Evolutionary conservation across 2,113 vertebrate genomes (phyloP).

Genomic region (Pardalotus punctatus): DNA sequence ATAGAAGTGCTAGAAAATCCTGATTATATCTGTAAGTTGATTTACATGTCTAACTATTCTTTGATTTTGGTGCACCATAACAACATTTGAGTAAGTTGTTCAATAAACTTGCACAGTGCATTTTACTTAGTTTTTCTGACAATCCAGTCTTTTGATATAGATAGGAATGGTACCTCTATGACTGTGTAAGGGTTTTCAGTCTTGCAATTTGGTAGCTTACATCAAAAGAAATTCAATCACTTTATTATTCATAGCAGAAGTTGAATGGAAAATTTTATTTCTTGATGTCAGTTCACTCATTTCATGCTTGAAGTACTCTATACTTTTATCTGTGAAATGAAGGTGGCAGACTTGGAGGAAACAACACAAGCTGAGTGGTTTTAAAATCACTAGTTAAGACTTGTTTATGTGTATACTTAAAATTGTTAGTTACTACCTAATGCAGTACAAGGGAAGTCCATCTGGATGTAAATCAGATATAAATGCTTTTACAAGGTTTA

Average conservation of each 20-base stretch:
- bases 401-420: neutral
- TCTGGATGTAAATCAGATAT: neutral
- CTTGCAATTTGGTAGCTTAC: neutral
- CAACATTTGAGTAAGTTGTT: neutral
- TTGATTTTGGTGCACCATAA: neutral
- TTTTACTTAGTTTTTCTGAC: neutral
- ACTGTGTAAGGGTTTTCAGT: neutral
- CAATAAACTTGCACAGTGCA: neutral
- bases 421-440: neutral
- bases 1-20: neutral
- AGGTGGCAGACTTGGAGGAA: neutral
- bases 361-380: neutral
- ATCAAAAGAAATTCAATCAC: conserved; percentile 7
- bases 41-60: neutral
- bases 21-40: neutral
- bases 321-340: conserved; percentile 10
- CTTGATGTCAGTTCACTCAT: conserved; percentile 15
- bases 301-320: conserved; percentile 11
- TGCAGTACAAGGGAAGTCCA: neutral
- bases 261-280: conserved; percentile 32
- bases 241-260: conserved; percentile 15
- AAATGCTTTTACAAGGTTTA: neutral
- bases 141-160: neutral
- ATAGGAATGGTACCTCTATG: neutral
- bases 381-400: neutral